Evolutionary conservation across 2,113 vertebrate species (phyloP).

Genomic region (Labeo catla): DNA sequence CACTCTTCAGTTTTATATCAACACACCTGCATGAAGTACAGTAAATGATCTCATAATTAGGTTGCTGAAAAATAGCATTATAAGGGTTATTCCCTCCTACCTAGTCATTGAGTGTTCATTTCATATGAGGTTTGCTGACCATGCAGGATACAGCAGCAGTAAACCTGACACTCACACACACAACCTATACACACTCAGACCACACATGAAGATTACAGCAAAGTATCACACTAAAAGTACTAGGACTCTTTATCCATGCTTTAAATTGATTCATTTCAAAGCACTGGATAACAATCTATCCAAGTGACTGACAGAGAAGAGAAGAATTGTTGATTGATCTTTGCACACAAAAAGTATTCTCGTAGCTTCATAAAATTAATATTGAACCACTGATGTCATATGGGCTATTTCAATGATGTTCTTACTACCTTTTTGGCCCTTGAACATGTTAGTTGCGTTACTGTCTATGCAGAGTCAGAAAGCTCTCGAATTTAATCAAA

Average conservation of each 20-base stretch:
- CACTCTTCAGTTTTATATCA: not conserved
- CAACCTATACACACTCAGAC: conserved; percentile 23
- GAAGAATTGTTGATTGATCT: too few species aligned
- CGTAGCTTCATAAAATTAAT: too few species aligned
- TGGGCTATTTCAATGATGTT: too few species aligned
- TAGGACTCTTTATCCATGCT: not conserved
- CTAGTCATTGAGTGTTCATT: conserved; percentile 31
- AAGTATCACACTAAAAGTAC: not conserved
- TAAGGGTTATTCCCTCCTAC: conserved; percentile 34
- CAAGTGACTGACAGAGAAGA: too few species aligned
- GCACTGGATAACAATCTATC: not conserved
- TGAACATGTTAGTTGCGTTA: too few species aligned
- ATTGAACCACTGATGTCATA: too few species aligned
- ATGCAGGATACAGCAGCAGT: conserved; percentile 30
- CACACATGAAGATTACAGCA: conserved; percentile 42
- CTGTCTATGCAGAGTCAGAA: too few species aligned
- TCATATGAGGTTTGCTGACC: conserved; percentile 38
- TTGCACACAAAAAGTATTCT: too few species aligned
- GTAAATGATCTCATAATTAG: not conserved
- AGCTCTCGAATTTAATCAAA: too few species aligned
- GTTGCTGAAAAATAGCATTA: not conserved
- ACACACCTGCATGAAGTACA: conserved; percentile 11
- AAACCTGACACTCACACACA: conserved; percentile 26
- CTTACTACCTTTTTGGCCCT: too few species aligned
- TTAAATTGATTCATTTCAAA: not conserved